Evolutionary conservation across 2,888 invertebrate species (phyloP).

Genomic region (Drosophila setosimentum): DNA sequence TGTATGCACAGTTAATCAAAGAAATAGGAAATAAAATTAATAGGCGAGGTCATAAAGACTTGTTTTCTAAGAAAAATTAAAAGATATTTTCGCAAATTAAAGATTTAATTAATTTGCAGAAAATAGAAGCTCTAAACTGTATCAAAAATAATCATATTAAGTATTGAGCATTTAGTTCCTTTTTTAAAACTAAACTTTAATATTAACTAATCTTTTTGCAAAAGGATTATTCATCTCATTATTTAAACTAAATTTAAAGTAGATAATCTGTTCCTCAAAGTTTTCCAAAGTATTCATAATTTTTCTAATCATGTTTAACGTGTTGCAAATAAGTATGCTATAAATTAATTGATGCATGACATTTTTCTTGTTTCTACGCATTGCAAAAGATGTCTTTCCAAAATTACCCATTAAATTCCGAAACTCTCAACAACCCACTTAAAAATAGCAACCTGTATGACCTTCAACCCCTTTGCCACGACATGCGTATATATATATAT

Average conservation of each 20-base stretch:
- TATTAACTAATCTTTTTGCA: not conserved
- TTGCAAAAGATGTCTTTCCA: not conserved
- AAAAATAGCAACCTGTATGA: slow-evolving; percentile 18
- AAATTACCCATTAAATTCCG: slow-evolving; percentile 26
- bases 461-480: slow-evolving; percentile 47
- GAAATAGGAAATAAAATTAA: not conserved
- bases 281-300: not conserved
- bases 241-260: not conserved
- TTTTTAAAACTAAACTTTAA: not conserved
- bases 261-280: no score
- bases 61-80: no score
- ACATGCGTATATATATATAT: not conserved
- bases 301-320: no score
- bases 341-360: not conserved
- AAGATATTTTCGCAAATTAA: no score
- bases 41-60: not conserved
- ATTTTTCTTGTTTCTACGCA: not conserved
- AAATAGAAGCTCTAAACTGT: no score
- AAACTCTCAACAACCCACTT: slow-evolving; percentile 12
- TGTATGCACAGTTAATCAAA: not conserved
- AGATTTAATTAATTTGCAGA: no score
- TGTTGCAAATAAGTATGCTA: slow-evolving; percentile 47
- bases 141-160: no score
- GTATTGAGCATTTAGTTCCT: not conserved
- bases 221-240: fast-evolving